Evolutionary conservation across 2,888 invertebrate genomes (phyloP).

Genomic region (Oxytorus armatus): DNA sequence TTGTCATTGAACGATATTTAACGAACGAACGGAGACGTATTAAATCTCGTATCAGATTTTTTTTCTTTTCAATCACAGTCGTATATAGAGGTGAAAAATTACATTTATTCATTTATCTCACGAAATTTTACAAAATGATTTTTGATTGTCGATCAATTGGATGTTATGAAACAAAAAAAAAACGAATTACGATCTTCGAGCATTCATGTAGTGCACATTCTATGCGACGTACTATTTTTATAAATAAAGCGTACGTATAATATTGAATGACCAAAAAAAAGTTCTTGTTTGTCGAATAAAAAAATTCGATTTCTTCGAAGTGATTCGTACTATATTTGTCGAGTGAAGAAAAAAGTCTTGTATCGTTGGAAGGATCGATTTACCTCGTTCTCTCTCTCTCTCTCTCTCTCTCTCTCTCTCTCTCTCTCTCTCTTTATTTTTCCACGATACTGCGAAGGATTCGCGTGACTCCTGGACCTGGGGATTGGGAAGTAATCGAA

Average conservation of each 20-base stretch:
- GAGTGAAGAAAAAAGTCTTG: background rate
- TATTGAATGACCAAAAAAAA: background rate
- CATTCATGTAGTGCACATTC: background rate
- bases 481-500: constrained; percentile 76
- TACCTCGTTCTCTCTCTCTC: constrained; percentile 2
- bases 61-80: background rate
- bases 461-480: constrained; percentile 47
- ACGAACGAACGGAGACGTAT: constrained; percentile 29
- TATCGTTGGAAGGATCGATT: constrained; percentile 42
- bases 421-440: too few species aligned
- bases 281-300: background rate
- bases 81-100: background rate
- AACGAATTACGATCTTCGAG: background rate
- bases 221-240: too few species aligned
- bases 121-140: background rate
- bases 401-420: constrained; percentile 8
- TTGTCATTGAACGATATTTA: background rate
- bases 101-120: background rate
- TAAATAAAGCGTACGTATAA: background rate
- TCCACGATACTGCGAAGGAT: constrained; percentile 27
- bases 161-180: background rate
- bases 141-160: background rate
- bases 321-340: constrained; percentile 1
- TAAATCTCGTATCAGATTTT: background rate
- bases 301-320: background rate